Percentiles rank a stretch among this genome's conserved stretches.
These are phyloP conservation scores for Terrapene triunguis DNA, from an alignment of 2,113 vertebrate species.

Conservation along the genomic window DNA sequence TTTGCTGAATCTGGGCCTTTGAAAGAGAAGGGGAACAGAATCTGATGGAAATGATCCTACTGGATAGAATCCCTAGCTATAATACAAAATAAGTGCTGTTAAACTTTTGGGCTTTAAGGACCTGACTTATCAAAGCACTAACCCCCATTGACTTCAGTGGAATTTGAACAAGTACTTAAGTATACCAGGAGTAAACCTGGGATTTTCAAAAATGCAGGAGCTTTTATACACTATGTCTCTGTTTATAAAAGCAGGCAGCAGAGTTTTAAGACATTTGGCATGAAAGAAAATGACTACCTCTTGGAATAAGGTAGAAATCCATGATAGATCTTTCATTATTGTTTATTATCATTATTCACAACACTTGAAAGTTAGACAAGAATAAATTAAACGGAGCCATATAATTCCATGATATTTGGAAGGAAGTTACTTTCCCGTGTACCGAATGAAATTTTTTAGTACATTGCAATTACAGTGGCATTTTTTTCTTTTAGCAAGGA, in stretches of 20 bases:
- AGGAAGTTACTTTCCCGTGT: neutral
- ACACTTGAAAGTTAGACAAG: neutral
- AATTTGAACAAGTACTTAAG: neutral
- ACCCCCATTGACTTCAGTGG: neutral
- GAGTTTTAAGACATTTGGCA: constrained; percentile 41
- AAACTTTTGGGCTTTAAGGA: neutral
- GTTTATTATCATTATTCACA: neutral
- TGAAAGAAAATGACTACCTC: constrained; percentile 54
- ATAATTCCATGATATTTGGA: neutral
- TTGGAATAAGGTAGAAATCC: neutral
- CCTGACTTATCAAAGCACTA: neutral
- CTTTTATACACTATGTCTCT: neutral
- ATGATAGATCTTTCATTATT: neutral
- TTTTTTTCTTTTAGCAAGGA: neutral
- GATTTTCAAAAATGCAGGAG: neutral
- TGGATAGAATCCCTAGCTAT: neutral
- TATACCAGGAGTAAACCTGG: neutral
- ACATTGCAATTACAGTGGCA: neutral
- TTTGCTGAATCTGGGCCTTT: neutral
- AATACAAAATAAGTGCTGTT: constrained; percentile 16
- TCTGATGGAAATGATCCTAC: constrained; percentile 28
- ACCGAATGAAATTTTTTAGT: neutral
- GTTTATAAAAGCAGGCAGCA: neutral
- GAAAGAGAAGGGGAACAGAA: neutral
- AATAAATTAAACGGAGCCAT: neutral